A percentile compares a stretch with the other conserved stretches of the same genome.
These are phyloP conservation scores for Gryon sp. DNA, from an alignment of 1,140 invertebrate genomes.

Conservation along the genomic window DNA sequence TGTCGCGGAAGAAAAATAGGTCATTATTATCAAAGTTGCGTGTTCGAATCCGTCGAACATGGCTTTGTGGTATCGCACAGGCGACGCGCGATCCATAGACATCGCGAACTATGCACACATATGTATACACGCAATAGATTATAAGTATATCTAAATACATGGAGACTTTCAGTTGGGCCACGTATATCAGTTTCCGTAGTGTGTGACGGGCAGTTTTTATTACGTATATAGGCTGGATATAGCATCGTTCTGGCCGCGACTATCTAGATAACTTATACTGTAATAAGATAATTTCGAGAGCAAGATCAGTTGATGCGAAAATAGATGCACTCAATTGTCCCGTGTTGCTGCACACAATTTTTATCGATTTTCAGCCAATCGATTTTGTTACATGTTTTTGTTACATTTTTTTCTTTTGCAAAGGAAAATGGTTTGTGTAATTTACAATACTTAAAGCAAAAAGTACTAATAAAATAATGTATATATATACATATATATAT, in stretches of 20 bases:
- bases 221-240: slow-evolving; percentile 31
- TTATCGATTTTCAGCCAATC: too few species aligned
- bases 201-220: slow-evolving; percentile 15
- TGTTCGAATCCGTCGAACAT: slow-evolving; percentile 22
- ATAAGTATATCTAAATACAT: slow-evolving; percentile 68
- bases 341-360: slow-evolving; percentile 25
- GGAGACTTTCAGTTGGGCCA: slow-evolving; percentile 78
- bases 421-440: too few species aligned
- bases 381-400: too few species aligned
- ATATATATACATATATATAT: too few species aligned
- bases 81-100: slow-evolving; percentile 59
- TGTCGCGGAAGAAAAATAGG: slow-evolving; percentile 19
- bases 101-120: slow-evolving; percentile 21
- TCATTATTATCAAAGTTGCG: slow-evolving; percentile 54
- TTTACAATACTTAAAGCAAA: too few species aligned
- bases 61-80: not conserved
- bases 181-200: slow-evolving; percentile 66
- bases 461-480: too few species aligned
- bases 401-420: too few species aligned
- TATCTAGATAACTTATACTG: slow-evolving; percentile 29
- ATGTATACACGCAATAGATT: slow-evolving; percentile 36
- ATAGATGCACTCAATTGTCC: slow-evolving; percentile 7
- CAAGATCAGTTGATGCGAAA: slow-evolving; percentile 17
- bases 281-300: slow-evolving; percentile 32
- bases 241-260: slow-evolving; percentile 14